Percentiles rank a stretch among this genome's conserved stretches.
Conservation (phyloP, 2,797 vertebrate species). For the Muscicapa striata region DNA sequence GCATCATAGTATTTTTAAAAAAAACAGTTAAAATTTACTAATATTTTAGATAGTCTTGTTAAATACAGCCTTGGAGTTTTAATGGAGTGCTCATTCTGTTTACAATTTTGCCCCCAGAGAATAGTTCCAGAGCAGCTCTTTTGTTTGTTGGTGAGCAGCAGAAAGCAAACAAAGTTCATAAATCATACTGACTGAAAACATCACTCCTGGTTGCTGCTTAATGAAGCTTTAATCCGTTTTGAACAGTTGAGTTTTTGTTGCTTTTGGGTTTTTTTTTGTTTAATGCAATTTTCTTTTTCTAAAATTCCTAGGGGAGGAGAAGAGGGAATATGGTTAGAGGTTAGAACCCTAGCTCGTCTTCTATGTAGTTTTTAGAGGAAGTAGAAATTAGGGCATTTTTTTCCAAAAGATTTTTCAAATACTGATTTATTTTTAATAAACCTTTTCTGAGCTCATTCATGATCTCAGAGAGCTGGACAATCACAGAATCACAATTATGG, state of each 20-base stretch:
- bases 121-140: neutral
- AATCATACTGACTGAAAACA: conserved; percentile 30
- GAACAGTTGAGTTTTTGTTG: neutral
- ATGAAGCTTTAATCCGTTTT: conserved; percentile 27
- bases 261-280: neutral
- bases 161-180: conserved; percentile 9
- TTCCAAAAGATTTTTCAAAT: neutral
- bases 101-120: neutral
- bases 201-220: conserved; percentile 6
- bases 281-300: neutral
- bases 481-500: neutral
- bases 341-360: neutral
- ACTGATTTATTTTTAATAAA: neutral
- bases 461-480: neutral
- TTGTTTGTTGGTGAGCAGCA: neutral
- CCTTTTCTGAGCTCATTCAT: neutral
- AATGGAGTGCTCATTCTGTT: neutral
- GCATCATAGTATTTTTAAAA: neutral
- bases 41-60: neutral
- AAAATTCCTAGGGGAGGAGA: neutral
- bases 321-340: neutral
- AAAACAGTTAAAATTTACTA: neutral
- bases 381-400: neutral
- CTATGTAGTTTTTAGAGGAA: neutral
- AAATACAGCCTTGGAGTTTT: neutral